phyloP scores from a whole-genome alignment of 1,140 invertebrate species.

The Anthonomus grandis region DNA sequence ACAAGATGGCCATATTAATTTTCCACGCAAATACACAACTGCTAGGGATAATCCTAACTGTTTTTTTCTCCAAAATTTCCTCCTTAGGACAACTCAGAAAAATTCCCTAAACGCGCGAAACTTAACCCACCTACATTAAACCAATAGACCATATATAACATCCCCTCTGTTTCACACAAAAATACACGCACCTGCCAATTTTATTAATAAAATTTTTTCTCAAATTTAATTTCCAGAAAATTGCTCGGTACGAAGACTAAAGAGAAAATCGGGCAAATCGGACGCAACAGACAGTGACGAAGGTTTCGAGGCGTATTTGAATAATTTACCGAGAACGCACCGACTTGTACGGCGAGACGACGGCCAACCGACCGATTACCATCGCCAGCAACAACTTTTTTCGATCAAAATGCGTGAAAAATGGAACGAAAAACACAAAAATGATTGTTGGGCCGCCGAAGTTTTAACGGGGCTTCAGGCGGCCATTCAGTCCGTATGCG shows the following conservation, averaged over 20 bases:
- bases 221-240: conserved; percentile 50
- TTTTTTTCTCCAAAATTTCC: no score
- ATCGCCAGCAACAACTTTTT: conserved; percentile 27
- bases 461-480: conserved; percentile 47
- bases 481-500: conserved; percentile 56
- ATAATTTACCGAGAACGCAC: conserved; percentile 50
- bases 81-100: no score
- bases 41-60: no score
- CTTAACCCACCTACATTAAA: no score
- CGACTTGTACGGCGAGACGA: conserved; percentile 9
- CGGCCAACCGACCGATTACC: conserved; percentile 7
- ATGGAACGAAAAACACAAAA: conserved; percentile 37
- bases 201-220: conserved; percentile 6
- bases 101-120: no score
- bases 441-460: conserved; percentile 42
- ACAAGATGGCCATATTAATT: no score
- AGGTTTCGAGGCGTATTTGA: conserved; percentile 52
- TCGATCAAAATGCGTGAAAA: conserved; percentile 36
- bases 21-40: no score
- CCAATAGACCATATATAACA: no score
- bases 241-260: conserved; percentile 53
- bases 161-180: no score
- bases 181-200: no score
- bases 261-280: conserved; percentile 55
- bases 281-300: conserved; percentile 48